Base-by-base conservation (phyloP, 2,888 invertebrate genomes). In the Mimumesa dahlbomi region DNA sequence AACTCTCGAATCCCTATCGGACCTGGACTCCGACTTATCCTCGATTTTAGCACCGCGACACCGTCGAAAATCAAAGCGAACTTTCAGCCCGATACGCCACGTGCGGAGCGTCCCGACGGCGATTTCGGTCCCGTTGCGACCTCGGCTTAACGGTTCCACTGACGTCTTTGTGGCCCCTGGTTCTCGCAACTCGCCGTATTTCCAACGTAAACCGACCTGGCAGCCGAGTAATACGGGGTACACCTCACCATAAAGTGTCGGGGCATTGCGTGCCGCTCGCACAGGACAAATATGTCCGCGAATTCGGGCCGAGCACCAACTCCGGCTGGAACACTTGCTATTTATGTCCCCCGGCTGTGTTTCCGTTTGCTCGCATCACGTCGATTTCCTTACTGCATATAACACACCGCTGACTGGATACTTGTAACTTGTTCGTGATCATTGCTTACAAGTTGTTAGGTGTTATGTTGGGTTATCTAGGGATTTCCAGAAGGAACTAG, bases 201-300 rank as follows among this genome's bases (percentile, higher is more conserved):
- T 64, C 34, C 43, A 42, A 29, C 42, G 57, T 67, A 65, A 59
- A 65, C 54, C 62, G 46, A 62, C 56, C 57, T 63, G 68, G 53
- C 75, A 75, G 64, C 19, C 36, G 16, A 56, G 50, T 77, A 79
- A 73, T 72, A 63, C 61, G 53, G 36, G 25, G 56, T 66, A 79
- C 77, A 74, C 58, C 66, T 77, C 74, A 71, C 45, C 63, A 70
- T 68, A 77, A 79, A 77, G 61, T 58, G 58, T 56, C 64, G 48
- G 49, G 43, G 64, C 56, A 68, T 71, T 61, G 63, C 69, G 52
- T 58, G 64, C 46, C 42, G 25, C 57, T 68, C 67, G 40, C 50
- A n/a, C 57, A 54, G 58, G 72, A 78, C 76, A 76, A 74, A 79
- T 78, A 74, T 65, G 73, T 73, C 61, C 56, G 59, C 52, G 14